A percentile compares a stretch with the other conserved stretches of the same genome.
Evolutionary conservation across 1,140 invertebrate species (phyloP).

Genomic region (Sogatella furcifera): DNA sequence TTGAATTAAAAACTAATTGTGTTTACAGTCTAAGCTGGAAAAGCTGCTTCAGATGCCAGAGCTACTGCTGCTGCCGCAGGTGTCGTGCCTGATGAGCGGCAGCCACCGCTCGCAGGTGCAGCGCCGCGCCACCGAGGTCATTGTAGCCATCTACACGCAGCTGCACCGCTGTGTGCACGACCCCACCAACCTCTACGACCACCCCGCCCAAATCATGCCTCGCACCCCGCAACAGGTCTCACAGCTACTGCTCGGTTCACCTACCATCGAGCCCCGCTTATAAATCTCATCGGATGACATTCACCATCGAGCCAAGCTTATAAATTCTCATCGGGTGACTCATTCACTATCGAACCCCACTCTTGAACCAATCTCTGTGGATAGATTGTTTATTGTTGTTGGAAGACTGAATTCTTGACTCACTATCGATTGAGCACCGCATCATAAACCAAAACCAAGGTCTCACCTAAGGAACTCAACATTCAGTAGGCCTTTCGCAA

Average conservation of each 20-base stretch:
- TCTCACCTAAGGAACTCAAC: no score
- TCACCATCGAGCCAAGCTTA: no score
- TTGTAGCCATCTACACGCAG: conserved; percentile 79
- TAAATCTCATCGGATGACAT: no score
- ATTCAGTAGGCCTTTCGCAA: no score
- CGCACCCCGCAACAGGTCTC: conserved; percentile 66
- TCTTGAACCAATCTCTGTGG: no score
- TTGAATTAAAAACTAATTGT: conserved; percentile 19
- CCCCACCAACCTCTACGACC: conserved; percentile 63
- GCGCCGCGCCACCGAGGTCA: conserved; percentile 71
- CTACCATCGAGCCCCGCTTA: background rate
- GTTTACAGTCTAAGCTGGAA: conserved; percentile 61
- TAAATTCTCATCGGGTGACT: no score
- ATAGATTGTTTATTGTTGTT: no score
- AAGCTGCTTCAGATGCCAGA: conserved; percentile 68
- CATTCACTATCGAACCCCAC: no score
- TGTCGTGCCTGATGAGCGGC: conserved; percentile 68
- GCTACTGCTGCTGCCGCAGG: conserved; percentile 69
- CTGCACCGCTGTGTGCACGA: conserved; percentile 69
- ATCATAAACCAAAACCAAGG: no score
- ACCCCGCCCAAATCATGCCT: conserved; percentile 54
- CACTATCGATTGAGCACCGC: no score
- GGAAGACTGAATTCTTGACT: no score
- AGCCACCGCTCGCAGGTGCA: conserved; percentile 63
- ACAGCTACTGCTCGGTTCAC: conserved; percentile 33